A percentile compares a stretch with the other conserved stretches of the same genome.
Evolutionary conservation across 2,888 invertebrate species (phyloP).

Genomic region (Apotomis betuletana): DNA sequence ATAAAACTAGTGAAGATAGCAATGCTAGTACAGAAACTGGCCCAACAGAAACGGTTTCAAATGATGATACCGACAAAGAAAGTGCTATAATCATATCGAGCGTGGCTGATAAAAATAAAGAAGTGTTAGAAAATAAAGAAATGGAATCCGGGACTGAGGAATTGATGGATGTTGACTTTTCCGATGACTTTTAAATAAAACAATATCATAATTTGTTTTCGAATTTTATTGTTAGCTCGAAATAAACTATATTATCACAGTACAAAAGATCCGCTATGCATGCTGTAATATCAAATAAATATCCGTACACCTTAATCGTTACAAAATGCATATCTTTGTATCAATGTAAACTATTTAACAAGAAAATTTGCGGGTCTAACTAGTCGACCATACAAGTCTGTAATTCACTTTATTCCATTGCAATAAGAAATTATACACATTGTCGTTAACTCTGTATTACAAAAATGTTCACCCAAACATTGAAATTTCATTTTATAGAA

Average conservation of each 20-base stretch:
- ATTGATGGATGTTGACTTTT: constrained; percentile 73
- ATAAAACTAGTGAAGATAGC: constrained; percentile 15
- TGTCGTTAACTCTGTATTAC: too few relatives aligned
- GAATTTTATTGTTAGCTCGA: constrained; percentile 38
- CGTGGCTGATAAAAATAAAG: constrained; percentile 11
- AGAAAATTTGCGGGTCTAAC: constrained; percentile 16
- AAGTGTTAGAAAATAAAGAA: constrained; percentile 24
- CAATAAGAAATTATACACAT: too few relatives aligned
- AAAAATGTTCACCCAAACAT: too few relatives aligned
- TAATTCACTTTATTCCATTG: too few relatives aligned
- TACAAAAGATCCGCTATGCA: constrained; percentile 39
- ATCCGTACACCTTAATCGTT: constrained; percentile 36
- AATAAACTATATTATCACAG: constrained; percentile 42
- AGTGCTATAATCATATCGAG: neutral
- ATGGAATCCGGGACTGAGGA: constrained; percentile 46
- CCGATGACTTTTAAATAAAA: constrained; percentile 63
- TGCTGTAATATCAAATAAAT: constrained; percentile 41
- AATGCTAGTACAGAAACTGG: neutral
- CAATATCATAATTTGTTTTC: constrained; percentile 3
- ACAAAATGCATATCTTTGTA: constrained; percentile 43
- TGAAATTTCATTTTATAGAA: too few relatives aligned
- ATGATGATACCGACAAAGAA: constrained; percentile 19
- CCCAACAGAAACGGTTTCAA: neutral
- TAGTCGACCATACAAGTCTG: too few relatives aligned
- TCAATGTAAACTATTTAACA: constrained; percentile 18